These are phyloP conservation scores for Plotosus lineatus DNA, from an alignment of 2,113 vertebrate genomes.

Conservation along the genomic window DNA sequence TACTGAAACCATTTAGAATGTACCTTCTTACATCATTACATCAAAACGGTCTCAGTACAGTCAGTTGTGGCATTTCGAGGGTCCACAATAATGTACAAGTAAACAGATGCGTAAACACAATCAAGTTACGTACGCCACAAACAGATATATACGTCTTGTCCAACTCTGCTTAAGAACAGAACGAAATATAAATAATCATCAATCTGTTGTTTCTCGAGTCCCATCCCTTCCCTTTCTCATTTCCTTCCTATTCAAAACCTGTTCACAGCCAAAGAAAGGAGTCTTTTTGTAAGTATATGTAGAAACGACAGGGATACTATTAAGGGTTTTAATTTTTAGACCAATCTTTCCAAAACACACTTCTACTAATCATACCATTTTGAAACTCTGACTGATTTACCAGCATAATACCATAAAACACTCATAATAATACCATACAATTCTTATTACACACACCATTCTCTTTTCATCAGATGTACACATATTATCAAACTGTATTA, in stretches of 20 bases:
- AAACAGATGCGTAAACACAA: not conserved
- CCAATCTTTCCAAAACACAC: conserved; percentile 1
- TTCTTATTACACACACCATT: not conserved
- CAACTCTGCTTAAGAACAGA: not conserved
- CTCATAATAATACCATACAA: no score
- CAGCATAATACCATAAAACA: not conserved
- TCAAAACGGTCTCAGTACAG: no score
- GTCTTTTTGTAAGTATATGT: conserved; percentile 31
- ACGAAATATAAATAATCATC: not conserved
- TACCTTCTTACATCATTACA: no score
- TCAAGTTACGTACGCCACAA: not conserved
- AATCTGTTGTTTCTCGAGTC: conserved; percentile 30
- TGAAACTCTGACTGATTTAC: not conserved
- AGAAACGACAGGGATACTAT: conserved; percentile 5
- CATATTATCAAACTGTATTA: not conserved
- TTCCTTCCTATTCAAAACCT: conserved; percentile 64
- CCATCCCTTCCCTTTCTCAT: conserved; percentile 12
- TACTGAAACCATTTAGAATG: no score
- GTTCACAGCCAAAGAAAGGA: conserved; percentile 29
- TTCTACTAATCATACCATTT: not conserved
- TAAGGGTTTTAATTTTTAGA: no score
- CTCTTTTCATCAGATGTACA: not conserved
- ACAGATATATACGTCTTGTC: not conserved
- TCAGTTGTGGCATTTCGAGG: no score
- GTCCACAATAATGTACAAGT: no score